Evolutionary conservation across 2,797 vertebrate genomes (phyloP), one percentile per base, ranked within the genome.

Genomic region (Oryzias dopingdopingensis): DNA sequence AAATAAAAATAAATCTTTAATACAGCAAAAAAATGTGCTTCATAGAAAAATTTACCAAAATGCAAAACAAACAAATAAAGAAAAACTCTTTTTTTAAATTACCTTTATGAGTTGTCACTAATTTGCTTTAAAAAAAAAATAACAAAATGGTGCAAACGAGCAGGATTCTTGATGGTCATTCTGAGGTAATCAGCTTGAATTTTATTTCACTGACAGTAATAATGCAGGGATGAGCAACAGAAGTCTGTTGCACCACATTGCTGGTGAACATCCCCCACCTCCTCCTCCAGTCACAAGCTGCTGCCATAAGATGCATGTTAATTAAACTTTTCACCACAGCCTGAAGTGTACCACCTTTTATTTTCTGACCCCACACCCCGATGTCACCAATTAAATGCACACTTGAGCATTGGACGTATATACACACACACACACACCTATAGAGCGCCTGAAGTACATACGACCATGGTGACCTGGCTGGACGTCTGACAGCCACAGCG

Each of bases 401-500:
- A 40, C 42, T n/a, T 44, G 37, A 24, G 70, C 58, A 24, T 73
- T 55, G 57, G 49, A 77, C 29, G 46, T 54, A 67, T 26, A 70
- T 44, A 77, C 50, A 69, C 73, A 74, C 29, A 77, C 51, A 69
- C 73, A 74, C 29, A 37, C 32, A 77, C 79, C 83, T 79, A 37
- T 12, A 12, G 32, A 37, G 32, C 3, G 75, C 77, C 65, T 78
- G 57, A 73, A 88, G 70, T 72, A 73, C 74, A 84, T 80, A 63
- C 62, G 63, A 74, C 50, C 55, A 77, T 82, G 86, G 86, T 81
- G 82, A 86, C 86, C 87, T 82, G 77, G 87, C 82, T 42, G 59
- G 76, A 67, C 87, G 90, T 86, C 89, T 92, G 92, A 93, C 92
- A 92, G 88, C 88, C 91, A 88, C 77, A 90, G 81, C 86, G 88